Evolutionary conservation across 1,140 invertebrate species (phyloP).

Genomic region (Leptinotarsa texana): DNA sequence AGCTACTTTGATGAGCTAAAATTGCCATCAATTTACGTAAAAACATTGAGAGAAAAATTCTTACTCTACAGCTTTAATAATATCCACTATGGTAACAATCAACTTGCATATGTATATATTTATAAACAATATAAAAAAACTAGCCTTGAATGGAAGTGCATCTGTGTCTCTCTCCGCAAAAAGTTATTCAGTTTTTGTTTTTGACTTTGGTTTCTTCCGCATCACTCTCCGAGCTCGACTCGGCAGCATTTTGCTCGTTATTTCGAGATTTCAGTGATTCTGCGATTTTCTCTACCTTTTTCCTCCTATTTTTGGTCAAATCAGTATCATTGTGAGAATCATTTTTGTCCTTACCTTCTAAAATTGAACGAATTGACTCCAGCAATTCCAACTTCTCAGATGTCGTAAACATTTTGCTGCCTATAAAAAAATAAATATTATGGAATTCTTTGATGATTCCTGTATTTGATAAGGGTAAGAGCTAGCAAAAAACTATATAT

Average conservation of each 20-base stretch:
- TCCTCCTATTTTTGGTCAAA: slow-evolving; percentile 37
- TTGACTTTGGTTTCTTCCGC: slow-evolving; percentile 34
- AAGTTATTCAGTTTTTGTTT: slow-evolving; percentile 29
- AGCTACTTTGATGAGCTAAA: too few relatives aligned
- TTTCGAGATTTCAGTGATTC: slow-evolving; percentile 18
- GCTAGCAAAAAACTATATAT: too few relatives aligned
- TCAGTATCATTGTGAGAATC: slow-evolving; percentile 31
- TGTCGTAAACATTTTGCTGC: slow-evolving; percentile 64
- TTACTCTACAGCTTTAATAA: background rate
- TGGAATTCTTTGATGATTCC: too few relatives aligned
- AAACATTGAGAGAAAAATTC: background rate
- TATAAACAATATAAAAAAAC: slow-evolving; percentile 9
- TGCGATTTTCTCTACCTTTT: slow-evolving; percentile 24
- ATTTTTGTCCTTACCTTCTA: slow-evolving; percentile 55
- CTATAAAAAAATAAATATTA: slow-evolving; percentile 55
- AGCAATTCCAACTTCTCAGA: slow-evolving; percentile 62
- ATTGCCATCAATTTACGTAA: too few relatives aligned
- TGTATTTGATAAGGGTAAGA: too few relatives aligned
- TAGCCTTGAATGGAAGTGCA: background rate
- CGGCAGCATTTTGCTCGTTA: slow-evolving; percentile 4
- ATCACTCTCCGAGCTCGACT: slow-evolving; percentile 32
- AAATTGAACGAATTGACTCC: slow-evolving; percentile 64
- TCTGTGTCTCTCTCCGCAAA: background rate
- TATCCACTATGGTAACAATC: background rate
- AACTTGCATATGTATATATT: background rate